These are phyloP conservation scores for Lepidurus arcticus DNA, from an alignment of 1,140 invertebrate genomes.

Conservation along the genomic window DNA sequence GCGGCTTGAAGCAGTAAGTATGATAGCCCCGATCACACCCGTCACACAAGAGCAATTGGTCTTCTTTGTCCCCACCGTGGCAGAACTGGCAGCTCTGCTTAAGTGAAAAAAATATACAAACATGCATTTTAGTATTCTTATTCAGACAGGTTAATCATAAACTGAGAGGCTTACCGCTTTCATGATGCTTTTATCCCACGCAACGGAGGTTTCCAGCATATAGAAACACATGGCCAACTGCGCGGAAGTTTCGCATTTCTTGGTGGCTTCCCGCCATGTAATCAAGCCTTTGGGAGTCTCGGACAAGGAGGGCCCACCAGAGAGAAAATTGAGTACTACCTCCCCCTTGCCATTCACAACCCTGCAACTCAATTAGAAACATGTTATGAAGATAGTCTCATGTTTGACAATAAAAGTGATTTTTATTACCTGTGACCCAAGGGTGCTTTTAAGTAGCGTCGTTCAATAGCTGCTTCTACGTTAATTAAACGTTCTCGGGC, in stretches of 20 bases:
- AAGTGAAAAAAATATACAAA: constrained; percentile 38
- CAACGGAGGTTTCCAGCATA: constrained; percentile 82
- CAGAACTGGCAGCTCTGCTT: constrained; percentile 95
- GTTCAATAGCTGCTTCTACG: constrained; percentile 82
- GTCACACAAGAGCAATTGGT: constrained; percentile 88
- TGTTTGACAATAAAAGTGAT: constrained; percentile 34
- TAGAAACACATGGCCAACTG: constrained; percentile 86
- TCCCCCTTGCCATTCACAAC: constrained; percentile 29
- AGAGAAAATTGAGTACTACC: constrained; percentile 31
- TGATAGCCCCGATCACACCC: constrained; percentile 97
- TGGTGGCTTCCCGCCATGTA: constrained; percentile 82
- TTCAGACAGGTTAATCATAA: constrained; percentile 18
- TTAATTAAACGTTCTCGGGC: constrained; percentile 70
- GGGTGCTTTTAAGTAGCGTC: constrained; percentile 88
- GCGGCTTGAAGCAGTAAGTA: constrained; percentile 96
- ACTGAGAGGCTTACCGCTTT: constrained; percentile 75
- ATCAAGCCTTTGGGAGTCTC: constrained; percentile 48
- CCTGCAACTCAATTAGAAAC: background rate
- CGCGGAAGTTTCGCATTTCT: constrained; percentile 71
- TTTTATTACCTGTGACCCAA: constrained; percentile 62
- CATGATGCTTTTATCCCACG: constrained; percentile 99
- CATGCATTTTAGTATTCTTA: background rate
- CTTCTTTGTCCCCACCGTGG: constrained; percentile 90
- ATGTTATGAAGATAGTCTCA: background rate
- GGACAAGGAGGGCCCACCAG: constrained; percentile 24